Conservation (phyloP, 2,888 invertebrate genomes). For the Exocentrus adspersus region DNA sequence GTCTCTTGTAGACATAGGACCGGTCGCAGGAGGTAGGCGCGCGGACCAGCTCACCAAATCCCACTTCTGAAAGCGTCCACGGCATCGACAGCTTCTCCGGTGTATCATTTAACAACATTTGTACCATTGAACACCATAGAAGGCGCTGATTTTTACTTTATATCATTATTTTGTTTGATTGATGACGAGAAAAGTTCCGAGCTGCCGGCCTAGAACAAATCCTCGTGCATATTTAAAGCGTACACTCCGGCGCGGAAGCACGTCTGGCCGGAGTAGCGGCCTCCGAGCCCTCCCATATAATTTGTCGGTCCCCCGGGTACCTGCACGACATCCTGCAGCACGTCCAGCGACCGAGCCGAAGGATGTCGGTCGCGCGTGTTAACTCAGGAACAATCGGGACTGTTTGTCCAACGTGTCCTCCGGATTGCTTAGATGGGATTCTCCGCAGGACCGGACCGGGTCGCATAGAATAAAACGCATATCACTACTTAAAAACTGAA, state of each 20-base stretch:
- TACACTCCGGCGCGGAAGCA: conserved; percentile 17
- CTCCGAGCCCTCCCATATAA: conserved; percentile 25
- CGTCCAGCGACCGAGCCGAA: conserved; percentile 22
- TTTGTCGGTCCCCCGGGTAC: conserved; percentile 24
- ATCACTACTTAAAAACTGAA: no score
- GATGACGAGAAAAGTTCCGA: no score
- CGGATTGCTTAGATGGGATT: not conserved
- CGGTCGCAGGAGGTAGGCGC: conserved; percentile 16
- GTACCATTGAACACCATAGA: no score
- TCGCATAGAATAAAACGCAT: no score
- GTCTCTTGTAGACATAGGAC: conserved; percentile 37
- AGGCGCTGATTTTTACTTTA: no score
- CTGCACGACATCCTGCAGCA: not conserved
- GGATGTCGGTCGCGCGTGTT: conserved; percentile 26
- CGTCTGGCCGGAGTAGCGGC: conserved; percentile 19
- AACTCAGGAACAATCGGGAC: conserved; percentile 10
- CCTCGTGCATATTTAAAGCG: conserved; percentile 38
- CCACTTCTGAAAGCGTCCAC: no score
- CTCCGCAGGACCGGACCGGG: no score
- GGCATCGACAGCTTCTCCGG: no score
- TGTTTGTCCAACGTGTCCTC: conserved; percentile 26
- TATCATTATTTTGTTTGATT: no score
- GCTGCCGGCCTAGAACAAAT: conserved; percentile 16
- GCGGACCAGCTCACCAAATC: no score
- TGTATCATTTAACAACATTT: no score